Evolutionary conservation across 2,888 invertebrate species (phyloP), one percentile per base, ranked within the genome.

Genomic region (Pemphredon lugubris): DNA sequence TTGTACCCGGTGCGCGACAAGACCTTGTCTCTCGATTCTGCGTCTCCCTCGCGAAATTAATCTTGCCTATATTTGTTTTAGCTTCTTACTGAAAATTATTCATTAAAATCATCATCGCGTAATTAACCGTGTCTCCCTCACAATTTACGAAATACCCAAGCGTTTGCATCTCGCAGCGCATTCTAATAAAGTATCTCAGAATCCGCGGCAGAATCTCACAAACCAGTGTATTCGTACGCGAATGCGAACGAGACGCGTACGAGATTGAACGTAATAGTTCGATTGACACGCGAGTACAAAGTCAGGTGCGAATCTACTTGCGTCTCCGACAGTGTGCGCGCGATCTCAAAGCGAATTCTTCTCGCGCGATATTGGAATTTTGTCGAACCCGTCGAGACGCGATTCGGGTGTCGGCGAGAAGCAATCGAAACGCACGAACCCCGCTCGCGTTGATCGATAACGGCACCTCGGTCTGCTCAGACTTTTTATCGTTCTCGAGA

Each of bases 341-440:
- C 13, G 42, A 45, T 18, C 37, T 39, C 48, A 59, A 65, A 61
- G 59, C 44, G 34, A 65, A 72, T 74, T 74, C 55, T 63, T 63
- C 63, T 47, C 50, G 48, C 45, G 34, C 50, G 40, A 66, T 68
- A 72, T 77, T 74, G 70, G 54, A 77, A 64, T 51, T 48, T 68
- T 37, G 37, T 4, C 39, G 23, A 40, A 37, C 58, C 48, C 61
- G 71, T 55, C 45, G 42, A 16, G 40, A n/a, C 16, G 4, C 16
- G 40, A 9, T 11, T 3, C 20, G 40, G n/a, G 9, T 18, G 42
- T 23, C n/a, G 40, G 40, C 14, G 11, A 40, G 9, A n/a, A n/a
- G 40, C 40, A 16, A 16, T 13, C 6, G 40, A 16, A 7, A 2
- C 16, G 18, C 6, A 16, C 5, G 13, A 1, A 4, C n/a, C 37